Evolutionary conservation across 2,113 vertebrate genomes (phyloP).

Genomic region (Rhinoderma darwinii): DNA sequence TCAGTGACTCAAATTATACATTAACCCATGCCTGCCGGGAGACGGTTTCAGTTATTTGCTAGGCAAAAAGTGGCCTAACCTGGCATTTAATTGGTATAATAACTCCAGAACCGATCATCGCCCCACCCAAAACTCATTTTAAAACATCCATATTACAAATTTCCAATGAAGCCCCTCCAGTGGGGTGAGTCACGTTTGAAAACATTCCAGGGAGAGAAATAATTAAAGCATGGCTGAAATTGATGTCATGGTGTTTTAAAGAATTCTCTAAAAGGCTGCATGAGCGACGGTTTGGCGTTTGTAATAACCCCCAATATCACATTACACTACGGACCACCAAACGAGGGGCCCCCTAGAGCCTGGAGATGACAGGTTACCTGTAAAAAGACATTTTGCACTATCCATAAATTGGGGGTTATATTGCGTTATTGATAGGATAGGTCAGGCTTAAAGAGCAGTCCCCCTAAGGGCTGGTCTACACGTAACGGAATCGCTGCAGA

Average conservation of each 20-base stretch:
- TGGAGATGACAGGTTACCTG: neutral
- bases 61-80: conserved; percentile 38
- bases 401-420: neutral
- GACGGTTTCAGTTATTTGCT: conserved; percentile 48
- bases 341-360: conserved; percentile 66
- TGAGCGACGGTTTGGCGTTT: conserved; percentile 75
- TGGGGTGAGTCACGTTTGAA: conserved; percentile 76
- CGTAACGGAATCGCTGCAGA: no score
- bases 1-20: conserved; percentile 29
- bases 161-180: conserved; percentile 71
- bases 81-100: conserved; percentile 55
- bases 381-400: neutral
- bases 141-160: conserved; percentile 69
- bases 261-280: conserved; percentile 74
- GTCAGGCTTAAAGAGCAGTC: neutral
- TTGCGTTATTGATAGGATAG: neutral
- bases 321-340: conserved; percentile 71
- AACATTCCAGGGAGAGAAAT: conserved; percentile 79
- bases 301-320: conserved; percentile 71
- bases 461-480: no score
- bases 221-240: conserved; percentile 74
- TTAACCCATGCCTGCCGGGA: conserved; percentile 58
- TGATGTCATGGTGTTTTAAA: conserved; percentile 79
- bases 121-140: conserved; percentile 63
- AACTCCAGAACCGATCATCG: conserved; percentile 33